Conservation (phyloP, 35 echinoderm and acorn worm genomes). For the Hemicentrotus pulcherrimus region DNA sequence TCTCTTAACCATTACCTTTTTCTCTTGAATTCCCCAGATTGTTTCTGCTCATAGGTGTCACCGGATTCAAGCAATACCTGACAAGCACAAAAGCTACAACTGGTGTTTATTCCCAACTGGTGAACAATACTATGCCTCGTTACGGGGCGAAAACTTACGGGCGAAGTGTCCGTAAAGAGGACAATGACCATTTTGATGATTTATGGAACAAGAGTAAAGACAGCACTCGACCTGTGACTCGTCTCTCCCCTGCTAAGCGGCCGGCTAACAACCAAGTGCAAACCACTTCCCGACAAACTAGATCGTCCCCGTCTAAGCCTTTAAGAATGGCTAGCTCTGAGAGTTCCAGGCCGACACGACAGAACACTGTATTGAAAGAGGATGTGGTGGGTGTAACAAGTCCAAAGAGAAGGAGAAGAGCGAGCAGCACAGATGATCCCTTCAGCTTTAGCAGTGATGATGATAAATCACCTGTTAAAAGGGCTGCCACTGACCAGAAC, state of each 20-base stretch:
- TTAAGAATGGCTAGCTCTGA: conserved; percentile 54
- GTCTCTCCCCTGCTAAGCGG: conserved; percentile 46
- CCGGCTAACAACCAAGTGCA: conserved; percentile 22
- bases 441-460: conserved; percentile 74
- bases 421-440: conserved; percentile 61
- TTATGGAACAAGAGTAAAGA: conserved; percentile 49
- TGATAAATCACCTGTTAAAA: conserved; percentile 47
- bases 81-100: not conserved
- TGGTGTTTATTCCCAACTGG: not conserved
- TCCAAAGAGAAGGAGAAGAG: conserved; percentile 56
- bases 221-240: conserved; percentile 32
- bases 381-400: conserved; percentile 42
- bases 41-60: not conserved
- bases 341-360: conserved; percentile 28
- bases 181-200: conserved; percentile 65
- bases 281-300: not conserved
- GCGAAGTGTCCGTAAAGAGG: conserved; percentile 49
- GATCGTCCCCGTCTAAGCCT: conserved; percentile 45
- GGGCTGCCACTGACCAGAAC: not conserved
- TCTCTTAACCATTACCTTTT: not conserved
- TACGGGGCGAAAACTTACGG: conserved; percentile 72
- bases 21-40: not conserved
- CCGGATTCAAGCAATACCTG: not conserved
- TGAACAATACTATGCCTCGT: conserved; percentile 65
- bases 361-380: conserved; percentile 42